Evolutionary conservation across 2,113 vertebrate species (phyloP).

Genomic region (Miniopterus natalensis): DNA sequence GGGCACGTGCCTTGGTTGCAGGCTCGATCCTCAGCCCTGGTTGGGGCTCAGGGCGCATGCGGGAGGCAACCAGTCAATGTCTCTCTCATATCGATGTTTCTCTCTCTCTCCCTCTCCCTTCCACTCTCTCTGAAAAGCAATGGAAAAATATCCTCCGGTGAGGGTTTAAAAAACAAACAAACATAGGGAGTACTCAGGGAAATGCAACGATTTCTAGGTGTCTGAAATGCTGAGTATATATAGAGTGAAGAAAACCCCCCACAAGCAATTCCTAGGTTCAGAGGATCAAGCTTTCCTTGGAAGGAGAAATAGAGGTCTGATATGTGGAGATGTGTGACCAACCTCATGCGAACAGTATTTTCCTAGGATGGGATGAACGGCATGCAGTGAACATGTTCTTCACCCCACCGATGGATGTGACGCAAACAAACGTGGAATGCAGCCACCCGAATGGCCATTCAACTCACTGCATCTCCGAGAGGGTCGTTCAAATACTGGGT

Average conservation of each 20-base stretch:
- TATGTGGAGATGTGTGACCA: not conserved
- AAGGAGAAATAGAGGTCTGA: not conserved
- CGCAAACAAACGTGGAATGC: not conserved
- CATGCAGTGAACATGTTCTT: not conserved
- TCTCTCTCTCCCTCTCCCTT: too few relatives aligned
- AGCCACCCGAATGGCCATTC: not conserved
- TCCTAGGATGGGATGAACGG: not conserved
- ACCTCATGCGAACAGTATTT: not conserved
- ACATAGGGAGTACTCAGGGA: not conserved
- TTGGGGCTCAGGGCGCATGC: too few relatives aligned
- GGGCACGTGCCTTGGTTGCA: too few relatives aligned
- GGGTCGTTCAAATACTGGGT: not conserved
- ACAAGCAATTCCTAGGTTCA: not conserved
- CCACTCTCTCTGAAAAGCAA: too few relatives aligned
- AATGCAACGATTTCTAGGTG: not conserved
- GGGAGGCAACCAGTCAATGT: too few relatives aligned
- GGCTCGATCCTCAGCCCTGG: too few relatives aligned
- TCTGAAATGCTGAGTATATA: not conserved
- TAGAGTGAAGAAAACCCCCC: not conserved
- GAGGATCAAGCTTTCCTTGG: not conserved
- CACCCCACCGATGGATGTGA: not conserved
- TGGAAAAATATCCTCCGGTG: too few relatives aligned
- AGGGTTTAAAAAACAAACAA: not conserved
- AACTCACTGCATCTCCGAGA: not conserved
- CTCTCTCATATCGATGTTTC: too few relatives aligned